Conservation (phyloP, 2,888 invertebrate genomes). For the Chrysotoxum bicinctum region DNA sequence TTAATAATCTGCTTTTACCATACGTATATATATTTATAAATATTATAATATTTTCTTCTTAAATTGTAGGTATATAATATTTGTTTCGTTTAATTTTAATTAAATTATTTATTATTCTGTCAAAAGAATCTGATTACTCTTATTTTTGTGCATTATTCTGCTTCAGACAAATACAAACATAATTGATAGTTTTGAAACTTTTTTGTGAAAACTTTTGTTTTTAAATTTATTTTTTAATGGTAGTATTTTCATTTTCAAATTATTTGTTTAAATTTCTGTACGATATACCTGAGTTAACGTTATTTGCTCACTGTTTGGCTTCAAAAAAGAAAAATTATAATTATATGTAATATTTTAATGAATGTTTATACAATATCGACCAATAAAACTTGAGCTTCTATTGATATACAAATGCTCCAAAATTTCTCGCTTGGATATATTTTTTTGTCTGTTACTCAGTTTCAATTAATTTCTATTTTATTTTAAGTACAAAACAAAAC, state of each 20-base stretch:
- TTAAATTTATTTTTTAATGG: neutral
- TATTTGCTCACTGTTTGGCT: neutral
- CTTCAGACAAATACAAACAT: neutral
- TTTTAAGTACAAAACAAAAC: neutral
- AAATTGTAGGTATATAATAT: neutral
- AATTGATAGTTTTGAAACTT: neutral
- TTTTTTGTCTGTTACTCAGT: neutral
- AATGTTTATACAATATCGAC: neutral
- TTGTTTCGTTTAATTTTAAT: neutral
- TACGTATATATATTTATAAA: constrained; percentile 1
- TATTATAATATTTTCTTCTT: neutral
- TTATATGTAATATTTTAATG: neutral
- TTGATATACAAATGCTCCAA: neutral
- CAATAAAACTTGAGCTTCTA: neutral
- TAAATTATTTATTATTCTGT: no score
- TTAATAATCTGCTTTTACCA: neutral
- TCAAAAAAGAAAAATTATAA: neutral
- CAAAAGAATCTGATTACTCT: neutral
- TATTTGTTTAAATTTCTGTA: neutral
- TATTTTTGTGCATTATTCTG: neutral
- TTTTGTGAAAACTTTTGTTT: neutral
- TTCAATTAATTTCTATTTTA: no score
- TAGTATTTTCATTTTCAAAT: neutral
- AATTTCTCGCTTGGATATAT: neutral
- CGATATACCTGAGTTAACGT: neutral